Evolutionary conservation across 2,797 vertebrate species (phyloP).

Genomic region (Ctenosaura bakeri): DNA sequence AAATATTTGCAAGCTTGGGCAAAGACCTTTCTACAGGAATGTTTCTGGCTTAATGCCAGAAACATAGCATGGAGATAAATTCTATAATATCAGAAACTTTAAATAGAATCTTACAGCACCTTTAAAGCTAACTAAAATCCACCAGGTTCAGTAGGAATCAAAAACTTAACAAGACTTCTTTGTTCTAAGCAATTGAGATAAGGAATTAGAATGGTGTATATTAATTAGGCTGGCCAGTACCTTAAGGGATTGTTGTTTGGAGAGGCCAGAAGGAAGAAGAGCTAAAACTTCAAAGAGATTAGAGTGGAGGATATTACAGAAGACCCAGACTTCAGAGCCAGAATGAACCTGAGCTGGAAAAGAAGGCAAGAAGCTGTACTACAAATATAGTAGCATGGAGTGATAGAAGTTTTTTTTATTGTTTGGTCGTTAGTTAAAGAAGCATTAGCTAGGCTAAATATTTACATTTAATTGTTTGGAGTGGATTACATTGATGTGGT

Average conservation of each 20-base stretch:
- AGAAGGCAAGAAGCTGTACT: not conserved
- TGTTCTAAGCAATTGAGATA: not conserved
- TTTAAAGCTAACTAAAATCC: not conserved
- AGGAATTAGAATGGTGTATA: not conserved
- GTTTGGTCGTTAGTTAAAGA: not conserved
- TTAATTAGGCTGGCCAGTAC: not conserved
- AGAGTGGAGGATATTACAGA: not conserved
- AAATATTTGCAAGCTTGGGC: too few species aligned
- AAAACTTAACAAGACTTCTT: not conserved
- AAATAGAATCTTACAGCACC: not conserved
- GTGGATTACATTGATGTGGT: too few species aligned
- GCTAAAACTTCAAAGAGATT: not conserved
- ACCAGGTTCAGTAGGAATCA: not conserved
- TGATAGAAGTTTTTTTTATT: not conserved
- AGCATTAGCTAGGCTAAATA: not conserved
- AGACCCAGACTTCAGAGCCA: not conserved
- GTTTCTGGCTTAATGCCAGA: too few species aligned
- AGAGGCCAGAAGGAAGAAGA: not conserved
- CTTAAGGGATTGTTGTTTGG: not conserved
- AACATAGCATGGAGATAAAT: too few species aligned
- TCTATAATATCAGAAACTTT: not conserved
- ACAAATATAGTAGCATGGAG: not conserved
- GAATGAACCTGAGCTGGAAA: not conserved
- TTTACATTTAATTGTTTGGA: too few species aligned
- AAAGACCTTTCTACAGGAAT: too few species aligned